Evolutionary conservation across 1,140 invertebrate species (phyloP).

Genomic region (Steinernema khuongi): DNA sequence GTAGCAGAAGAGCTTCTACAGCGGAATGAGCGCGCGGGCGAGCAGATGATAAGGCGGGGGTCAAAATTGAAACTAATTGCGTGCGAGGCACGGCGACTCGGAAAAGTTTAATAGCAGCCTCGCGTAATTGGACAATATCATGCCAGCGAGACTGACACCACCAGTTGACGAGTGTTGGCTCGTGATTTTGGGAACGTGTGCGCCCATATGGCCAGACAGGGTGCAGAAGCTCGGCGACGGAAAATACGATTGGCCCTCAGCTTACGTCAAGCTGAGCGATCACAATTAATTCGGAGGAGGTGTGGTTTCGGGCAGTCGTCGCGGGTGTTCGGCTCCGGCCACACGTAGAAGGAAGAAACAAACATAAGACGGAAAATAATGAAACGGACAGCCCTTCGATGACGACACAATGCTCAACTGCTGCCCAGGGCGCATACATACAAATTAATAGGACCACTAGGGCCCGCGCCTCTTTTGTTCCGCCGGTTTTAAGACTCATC

Average conservation of each 20-base stretch:
- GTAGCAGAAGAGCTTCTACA: too few species aligned
- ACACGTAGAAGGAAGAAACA: too few species aligned
- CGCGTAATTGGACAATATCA: not conserved
- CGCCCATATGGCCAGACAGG: too few species aligned
- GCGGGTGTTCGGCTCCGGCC: not conserved
- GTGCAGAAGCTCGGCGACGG: too few species aligned
- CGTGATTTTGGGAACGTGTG: too few species aligned
- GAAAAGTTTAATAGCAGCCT: not conserved
- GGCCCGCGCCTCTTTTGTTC: not conserved
- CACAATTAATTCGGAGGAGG: not conserved
- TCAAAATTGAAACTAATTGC: slow-evolving; percentile 1
- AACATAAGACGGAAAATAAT: not conserved
- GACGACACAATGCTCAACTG: not conserved
- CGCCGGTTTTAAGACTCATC: not conserved
- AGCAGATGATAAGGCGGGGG: too few species aligned
- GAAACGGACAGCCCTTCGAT: not conserved
- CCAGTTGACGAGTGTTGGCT: too few species aligned
- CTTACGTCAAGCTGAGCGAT: not conserved
- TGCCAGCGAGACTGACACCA: not conserved
- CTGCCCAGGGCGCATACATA: not conserved
- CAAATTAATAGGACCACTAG: slow-evolving; percentile 4
- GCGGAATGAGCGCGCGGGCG: too few species aligned
- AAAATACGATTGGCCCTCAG: too few species aligned
- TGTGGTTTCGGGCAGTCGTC: too few species aligned
- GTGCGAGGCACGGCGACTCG: not conserved